Base-by-base conservation (phyloP, 2,797 vertebrate species). In the Mastacembelus armatus region DNA sequence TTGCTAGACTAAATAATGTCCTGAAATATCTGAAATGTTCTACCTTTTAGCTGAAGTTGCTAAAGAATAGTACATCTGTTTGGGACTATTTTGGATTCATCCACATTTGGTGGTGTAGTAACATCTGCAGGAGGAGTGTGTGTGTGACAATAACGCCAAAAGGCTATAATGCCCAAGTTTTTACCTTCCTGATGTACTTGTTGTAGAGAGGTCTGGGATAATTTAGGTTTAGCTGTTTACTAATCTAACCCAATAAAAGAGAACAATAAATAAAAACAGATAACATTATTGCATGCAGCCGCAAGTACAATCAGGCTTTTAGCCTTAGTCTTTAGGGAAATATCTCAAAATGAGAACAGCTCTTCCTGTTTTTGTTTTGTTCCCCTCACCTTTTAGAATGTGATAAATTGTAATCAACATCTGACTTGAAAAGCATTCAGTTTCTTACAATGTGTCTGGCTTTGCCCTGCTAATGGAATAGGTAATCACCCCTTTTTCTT, bases 331-430 rank as follows among this genome's bases (percentile, higher is more conserved):
- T 77, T 15, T 6, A 16, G 78, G 74, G 81, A 87, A 85, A 83
- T 75, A 78, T 81, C 49, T 81, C 45, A 36, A 66, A 77, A 74
- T 66, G 65, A 86, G 67, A 77, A 16, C 49, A 21, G 11, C 40
- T 38, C 58, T 33, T 40, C 21, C 38, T 59, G 58, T 52, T 81
- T 52, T 68, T 64, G 14, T 83, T 76, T 64, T 26, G 18, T 32
- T 71, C 49, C 42, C 48, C 52, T 63, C 50, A 45, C 64, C 52
- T 81, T 78, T 81, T 77, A 65, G 84, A 62, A 22, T 42, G 67
- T 78, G 75, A 85, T 76, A 36, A 80, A 85, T 76, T 78, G 67
- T 60, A 66, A 88, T 87, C 77, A 77, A 43, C 74, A 40, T 77
- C 58, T 22, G 74, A 77, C 59, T 66, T 71, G 67, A 88, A 80